Evolutionary conservation across 1,140 invertebrate species (phyloP).

Genomic region (Papilio polyxenes): DNA sequence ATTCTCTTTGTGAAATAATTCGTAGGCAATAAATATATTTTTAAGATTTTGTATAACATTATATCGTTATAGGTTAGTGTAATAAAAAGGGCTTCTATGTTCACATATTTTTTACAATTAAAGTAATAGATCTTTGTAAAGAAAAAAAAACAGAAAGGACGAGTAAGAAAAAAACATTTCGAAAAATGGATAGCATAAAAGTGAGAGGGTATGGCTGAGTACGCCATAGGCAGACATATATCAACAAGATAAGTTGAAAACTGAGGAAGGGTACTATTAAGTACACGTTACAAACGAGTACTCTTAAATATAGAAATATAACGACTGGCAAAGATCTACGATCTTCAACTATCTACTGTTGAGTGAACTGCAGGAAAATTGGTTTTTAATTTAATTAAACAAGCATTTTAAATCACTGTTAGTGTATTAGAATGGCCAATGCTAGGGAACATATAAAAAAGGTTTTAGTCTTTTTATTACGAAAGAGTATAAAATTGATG

Average conservation of each 20-base stretch:
- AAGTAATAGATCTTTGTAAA: too few relatives aligned
- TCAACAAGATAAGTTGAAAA: background rate
- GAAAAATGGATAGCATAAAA: background rate
- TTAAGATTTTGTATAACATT: too few relatives aligned
- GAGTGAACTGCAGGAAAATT: background rate
- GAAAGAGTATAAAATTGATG: background rate
- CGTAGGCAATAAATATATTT: background rate
- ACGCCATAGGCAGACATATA: background rate
- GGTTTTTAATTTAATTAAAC: too few relatives aligned
- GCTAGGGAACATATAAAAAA: background rate
- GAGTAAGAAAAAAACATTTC: background rate
- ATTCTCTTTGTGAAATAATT: background rate
- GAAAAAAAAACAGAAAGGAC: background rate
- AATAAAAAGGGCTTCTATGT: too few relatives aligned
- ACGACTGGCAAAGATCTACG: background rate
- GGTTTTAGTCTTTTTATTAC: background rate
- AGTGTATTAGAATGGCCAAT: background rate
- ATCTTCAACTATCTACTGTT: too few relatives aligned
- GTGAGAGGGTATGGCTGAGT: background rate
- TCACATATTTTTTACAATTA: too few relatives aligned
- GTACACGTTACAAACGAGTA: background rate
- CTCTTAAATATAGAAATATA: background rate
- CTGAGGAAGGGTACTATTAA: constrained; percentile 1
- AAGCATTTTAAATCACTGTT: background rate
- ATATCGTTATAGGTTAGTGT: too few relatives aligned